A percentile compares a stretch with the other conserved stretches of the same genome.
phyloP scores from a whole-genome alignment of 2,113 vertebrate genomes.

The Poeciliopsis occidentalis region DNA sequence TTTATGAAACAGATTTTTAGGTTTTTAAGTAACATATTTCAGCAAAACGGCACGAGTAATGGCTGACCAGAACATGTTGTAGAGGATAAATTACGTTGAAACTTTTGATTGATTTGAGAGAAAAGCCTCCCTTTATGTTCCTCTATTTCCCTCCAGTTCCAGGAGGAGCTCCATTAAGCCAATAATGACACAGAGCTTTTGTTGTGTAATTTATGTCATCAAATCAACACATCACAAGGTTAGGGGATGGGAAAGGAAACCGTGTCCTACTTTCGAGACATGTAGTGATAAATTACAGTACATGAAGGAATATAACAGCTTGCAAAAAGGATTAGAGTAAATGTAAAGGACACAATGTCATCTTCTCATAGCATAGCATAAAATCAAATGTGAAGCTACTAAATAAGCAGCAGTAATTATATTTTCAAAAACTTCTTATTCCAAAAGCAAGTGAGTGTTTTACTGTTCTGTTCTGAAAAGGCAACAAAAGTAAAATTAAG shows the following conservation, averaged over 20 bases:
- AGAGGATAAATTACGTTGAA: neutral
- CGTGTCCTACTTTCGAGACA: neutral
- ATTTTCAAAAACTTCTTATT: slow-evolving; percentile 1
- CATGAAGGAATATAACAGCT: neutral
- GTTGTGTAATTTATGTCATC: too few relatives aligned
- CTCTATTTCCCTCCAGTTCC: too few relatives aligned
- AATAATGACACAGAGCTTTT: too few relatives aligned
- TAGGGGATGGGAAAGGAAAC: neutral
- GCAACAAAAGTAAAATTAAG: slow-evolving; percentile 2
- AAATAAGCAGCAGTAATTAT: neutral
- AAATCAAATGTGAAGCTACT: neutral
- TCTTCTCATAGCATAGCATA: neutral
- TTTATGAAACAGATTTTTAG: neutral
- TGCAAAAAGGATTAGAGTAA: neutral
- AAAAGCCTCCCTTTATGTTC: neutral
- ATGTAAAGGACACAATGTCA: neutral
- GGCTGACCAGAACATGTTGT: neutral
- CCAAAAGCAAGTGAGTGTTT: slow-evolving; percentile 25
- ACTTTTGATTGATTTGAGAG: neutral
- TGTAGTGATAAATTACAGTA: neutral
- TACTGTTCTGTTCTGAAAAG: neutral
- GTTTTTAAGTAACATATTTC: neutral
- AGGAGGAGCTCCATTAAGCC: too few relatives aligned
- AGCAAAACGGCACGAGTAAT: neutral
- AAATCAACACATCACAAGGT: neutral